Conservation (phyloP, 2,888 invertebrate species). For the Dryomyza anilis region DNA sequence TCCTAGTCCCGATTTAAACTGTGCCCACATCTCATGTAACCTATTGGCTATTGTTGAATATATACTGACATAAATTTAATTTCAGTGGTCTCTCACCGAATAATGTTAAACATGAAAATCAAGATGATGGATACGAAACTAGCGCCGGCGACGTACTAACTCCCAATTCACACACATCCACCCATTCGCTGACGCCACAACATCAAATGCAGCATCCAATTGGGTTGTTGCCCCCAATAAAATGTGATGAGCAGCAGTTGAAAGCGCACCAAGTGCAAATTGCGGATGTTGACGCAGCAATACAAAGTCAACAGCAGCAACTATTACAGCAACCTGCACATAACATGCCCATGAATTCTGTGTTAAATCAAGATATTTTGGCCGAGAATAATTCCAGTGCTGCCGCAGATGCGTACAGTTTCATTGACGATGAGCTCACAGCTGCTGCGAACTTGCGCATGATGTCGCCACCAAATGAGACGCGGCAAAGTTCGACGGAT, state of each 20-base stretch:
- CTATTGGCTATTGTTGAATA: no score
- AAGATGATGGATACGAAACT: constrained; percentile 90
- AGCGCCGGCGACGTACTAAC: constrained; percentile 69
- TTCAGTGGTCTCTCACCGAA: constrained; percentile 52
- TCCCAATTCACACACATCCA: constrained; percentile 56
- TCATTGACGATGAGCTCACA: constrained; percentile 75
- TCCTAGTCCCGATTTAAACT: no score
- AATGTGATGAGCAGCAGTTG: constrained; percentile 39
- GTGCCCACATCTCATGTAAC: no score
- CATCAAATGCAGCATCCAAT: constrained; percentile 45
- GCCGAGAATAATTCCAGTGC: constrained; percentile 28
- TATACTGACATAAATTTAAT: no score
- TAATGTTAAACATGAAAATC: constrained; percentile 68
- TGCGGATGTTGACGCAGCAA: no score
- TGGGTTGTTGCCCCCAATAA: constrained; percentile 35
- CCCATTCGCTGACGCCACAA: constrained; percentile 53
- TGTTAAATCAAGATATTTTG: constrained; percentile 22
- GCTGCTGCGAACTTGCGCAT: constrained; percentile 45
- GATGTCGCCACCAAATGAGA: constrained; percentile 37
- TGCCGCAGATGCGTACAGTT: constrained; percentile 79
- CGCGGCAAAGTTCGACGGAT: constrained; percentile 2
- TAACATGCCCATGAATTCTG: constrained; percentile 19
- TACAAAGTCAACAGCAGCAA: constrained; percentile 28
- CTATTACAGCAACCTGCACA: constrained; percentile 31
- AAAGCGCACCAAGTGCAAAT: constrained; percentile 34